Percentiles rank a stretch among this genome's conserved stretches.
Evolutionary conservation across 2,888 invertebrate species (phyloP).

Genomic region (Rhogogaster chlorosoma): DNA sequence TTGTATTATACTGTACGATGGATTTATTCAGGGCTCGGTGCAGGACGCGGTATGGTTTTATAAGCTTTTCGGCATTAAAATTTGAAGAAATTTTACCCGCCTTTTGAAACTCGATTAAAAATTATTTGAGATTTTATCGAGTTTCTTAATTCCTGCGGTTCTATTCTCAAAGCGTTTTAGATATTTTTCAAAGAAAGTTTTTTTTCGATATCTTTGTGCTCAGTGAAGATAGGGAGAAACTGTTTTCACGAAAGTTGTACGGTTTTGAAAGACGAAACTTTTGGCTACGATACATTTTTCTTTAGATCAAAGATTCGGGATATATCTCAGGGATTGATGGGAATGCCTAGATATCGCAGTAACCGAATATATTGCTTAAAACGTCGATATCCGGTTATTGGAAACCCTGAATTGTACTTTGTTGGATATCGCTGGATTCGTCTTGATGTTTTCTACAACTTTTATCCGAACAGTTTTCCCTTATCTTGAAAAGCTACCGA

Average conservation of each 20-base stretch:
- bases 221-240: not conserved
- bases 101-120: no score
- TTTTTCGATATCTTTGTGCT: not conserved
- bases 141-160: not conserved
- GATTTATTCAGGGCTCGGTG: not conserved
- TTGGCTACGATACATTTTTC: not conserved
- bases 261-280: not conserved
- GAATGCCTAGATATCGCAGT: no score
- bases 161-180: not conserved
- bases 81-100: not conserved
- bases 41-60: not conserved
- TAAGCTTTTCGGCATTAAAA: not conserved
- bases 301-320: no score
- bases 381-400: no score
- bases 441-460: not conserved
- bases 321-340: no score
- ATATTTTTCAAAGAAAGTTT: not conserved
- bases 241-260: not conserved
- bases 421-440: not conserved
- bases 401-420: not conserved
- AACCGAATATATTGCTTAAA: no score
- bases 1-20: not conserved
- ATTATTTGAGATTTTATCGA: no score
- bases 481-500: not conserved
- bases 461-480: not conserved